A percentile compares a stretch with the other conserved stretches of the same genome.
phyloP scores from a whole-genome alignment of 2,888 invertebrate species.

The Cryptosula pallasiana region DNA sequence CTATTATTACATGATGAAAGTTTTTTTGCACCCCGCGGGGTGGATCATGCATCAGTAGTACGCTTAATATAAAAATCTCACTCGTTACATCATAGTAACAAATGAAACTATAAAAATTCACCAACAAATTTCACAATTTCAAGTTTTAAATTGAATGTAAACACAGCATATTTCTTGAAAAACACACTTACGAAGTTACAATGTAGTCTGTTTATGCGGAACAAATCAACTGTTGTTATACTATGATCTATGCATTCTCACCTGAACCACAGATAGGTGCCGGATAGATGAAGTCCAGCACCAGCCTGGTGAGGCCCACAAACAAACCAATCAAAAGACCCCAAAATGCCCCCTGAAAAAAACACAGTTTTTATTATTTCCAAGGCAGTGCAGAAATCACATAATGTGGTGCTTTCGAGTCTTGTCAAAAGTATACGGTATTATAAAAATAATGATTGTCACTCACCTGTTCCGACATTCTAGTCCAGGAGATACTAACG shows the following conservation, averaged over 20 bases:
- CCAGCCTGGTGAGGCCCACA: constrained; percentile 28
- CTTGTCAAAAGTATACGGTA: no score
- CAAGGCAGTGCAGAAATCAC: no score
- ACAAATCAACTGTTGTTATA: no score
- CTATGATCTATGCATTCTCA: neutral
- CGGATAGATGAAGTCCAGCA: constrained; percentile 27
- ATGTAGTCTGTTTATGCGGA: neutral
- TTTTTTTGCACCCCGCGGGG: no score
- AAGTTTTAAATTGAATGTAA: neutral
- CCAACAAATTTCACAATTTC: neutral
- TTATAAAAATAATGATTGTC: no score
- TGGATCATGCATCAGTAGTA: no score
- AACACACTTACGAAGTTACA: neutral
- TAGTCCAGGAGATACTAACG: constrained; percentile 46
- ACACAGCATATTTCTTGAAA: neutral
- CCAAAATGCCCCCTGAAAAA: constrained; percentile 29
- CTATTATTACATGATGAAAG: no score
- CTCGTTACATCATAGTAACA: no score
- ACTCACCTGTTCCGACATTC: constrained; percentile 47
- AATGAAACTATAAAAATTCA: neutral
- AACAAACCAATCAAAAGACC: constrained; percentile 29
- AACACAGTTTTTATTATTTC: no score
- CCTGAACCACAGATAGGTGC: constrained; percentile 29
- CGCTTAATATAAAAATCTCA: no score
- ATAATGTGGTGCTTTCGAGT: no score